Evolutionary conservation across 2,113 vertebrate genomes (phyloP).

Genomic region (Plecturocebus donacophilus): DNA sequence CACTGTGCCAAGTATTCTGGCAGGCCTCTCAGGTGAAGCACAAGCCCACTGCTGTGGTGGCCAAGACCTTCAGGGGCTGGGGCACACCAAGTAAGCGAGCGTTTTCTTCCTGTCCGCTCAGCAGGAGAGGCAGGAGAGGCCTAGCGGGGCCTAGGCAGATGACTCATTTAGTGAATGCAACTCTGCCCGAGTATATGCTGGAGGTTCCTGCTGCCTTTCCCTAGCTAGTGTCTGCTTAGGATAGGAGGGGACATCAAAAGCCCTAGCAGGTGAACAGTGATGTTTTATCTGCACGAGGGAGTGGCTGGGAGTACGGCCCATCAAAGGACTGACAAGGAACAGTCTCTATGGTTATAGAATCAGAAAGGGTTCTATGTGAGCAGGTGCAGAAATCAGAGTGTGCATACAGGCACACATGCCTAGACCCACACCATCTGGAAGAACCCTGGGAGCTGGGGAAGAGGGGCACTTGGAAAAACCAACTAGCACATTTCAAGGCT

Average conservation of each 20-base stretch:
- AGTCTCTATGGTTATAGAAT: neutral
- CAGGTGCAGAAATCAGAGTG: neutral
- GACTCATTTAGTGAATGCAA: neutral
- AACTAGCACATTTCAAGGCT: neutral
- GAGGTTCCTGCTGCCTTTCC: neutral
- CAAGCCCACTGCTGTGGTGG: slow-evolving; percentile 91
- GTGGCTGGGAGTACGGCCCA: neutral
- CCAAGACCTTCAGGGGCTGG: slow-evolving; percentile 92
- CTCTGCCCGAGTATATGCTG: neutral
- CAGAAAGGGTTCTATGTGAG: neutral
- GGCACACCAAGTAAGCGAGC: slow-evolving; percentile 87
- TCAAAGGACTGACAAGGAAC: neutral
- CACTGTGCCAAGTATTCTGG: slow-evolving; percentile 89
- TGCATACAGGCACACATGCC: neutral
- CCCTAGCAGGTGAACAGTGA: neutral
- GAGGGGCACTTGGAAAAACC: neutral
- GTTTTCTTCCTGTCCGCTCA: neutral
- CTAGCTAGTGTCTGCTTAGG: neutral
- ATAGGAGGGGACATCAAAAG: neutral
- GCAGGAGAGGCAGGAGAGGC: neutral
- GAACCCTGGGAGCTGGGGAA: neutral
- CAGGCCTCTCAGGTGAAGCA: slow-evolving; percentile 87
- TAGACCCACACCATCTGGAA: neutral
- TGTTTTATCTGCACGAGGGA: neutral
- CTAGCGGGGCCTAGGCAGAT: neutral